Evolutionary conservation across 2,888 invertebrate species (phyloP), one percentile per base, ranked within the genome.

Genomic region (Tipula confusa): DNA sequence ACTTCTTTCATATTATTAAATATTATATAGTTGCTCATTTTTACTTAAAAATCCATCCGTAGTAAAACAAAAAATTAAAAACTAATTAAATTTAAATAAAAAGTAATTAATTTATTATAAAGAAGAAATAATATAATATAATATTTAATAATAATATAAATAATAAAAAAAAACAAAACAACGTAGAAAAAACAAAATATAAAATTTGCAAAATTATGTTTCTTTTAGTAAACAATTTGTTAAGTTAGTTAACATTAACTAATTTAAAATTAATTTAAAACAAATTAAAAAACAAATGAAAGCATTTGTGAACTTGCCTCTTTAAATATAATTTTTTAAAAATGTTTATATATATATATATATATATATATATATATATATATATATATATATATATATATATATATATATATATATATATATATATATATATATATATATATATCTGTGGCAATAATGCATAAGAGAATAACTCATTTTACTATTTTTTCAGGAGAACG

Each of bases 21-120:
- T n/a, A n/a, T n/a, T n/a, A n/a, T n/a, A 82, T 82, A 82, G 82
- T 36, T 82, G 82, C 82, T 82, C 82, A 82, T 82, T 82, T 82
- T 82, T 82, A 82, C 82, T 82, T 82, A 82, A 82, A 82, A 82
- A 82, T 82, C 82, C 82, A 82, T 82, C 82, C 82, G 82, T 82
- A 82, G 82, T 33, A 18, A 82, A 82, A 82, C 29, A 82, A 33
- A 33, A 79, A 79, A 28, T 64, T 29, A 81, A 81, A 82, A 6
- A 18, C 29, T 82, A 33, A 82, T 9, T 82, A 33, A 82, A 33
- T 82, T 33, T 33, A 82, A 82, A 80, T 18, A 82, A 82, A 82
- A 82, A 82, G 33, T 82, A 82, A 82, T 15, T 82, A 33, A 82
- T 82, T 82, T 33, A 82, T 82, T 36, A 36, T 82, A 33, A 36